Conservation (phyloP, 2,797 vertebrate genomes). For the Toxotes lorentzi region DNA sequence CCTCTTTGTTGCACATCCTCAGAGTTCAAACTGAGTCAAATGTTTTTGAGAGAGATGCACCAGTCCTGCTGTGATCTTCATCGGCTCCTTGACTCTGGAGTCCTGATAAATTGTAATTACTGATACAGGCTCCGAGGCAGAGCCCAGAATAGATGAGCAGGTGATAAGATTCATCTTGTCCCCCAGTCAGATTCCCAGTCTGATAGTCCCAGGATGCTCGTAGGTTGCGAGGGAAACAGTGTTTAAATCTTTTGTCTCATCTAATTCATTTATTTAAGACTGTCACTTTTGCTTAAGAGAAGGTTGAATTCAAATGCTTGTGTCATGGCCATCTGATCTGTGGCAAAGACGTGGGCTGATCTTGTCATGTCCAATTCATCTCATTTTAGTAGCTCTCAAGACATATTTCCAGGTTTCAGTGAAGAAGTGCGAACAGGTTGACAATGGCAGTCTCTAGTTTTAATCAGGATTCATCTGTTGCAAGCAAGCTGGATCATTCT, state of each 20-base stretch:
- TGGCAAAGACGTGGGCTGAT: constrained; percentile 58
- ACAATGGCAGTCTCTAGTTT: constrained; percentile 51
- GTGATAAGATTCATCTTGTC: constrained; percentile 69
- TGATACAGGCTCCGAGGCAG: constrained; percentile 52
- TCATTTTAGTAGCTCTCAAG: constrained; percentile 64
- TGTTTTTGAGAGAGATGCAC: constrained; percentile 24
- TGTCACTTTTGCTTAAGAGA: constrained; percentile 81
- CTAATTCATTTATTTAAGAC: constrained; percentile 80
- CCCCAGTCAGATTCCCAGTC: constrained; percentile 63
- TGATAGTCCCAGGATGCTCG: constrained; percentile 61
- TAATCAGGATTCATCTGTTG: constrained; percentile 71
- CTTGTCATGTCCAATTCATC: constrained; percentile 80
- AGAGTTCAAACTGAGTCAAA: constrained; percentile 14
- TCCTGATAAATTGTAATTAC: constrained; percentile 72
- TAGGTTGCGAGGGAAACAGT: constrained; percentile 56
- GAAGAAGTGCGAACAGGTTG: constrained; percentile 42
- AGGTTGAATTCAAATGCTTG: constrained; percentile 72
- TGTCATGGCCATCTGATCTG: constrained; percentile 76
- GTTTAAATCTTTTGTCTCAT: constrained; percentile 80
- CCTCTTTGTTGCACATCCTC: constrained; percentile 16
- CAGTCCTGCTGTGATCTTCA: constrained; percentile 52
- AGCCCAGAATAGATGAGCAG: constrained; percentile 59
- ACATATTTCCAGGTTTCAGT: constrained; percentile 66
- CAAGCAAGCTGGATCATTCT: constrained; percentile 45
- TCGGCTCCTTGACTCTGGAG: constrained; percentile 58